These are phyloP conservation scores for Lycopodina hypogea DNA, from an alignment of 37 sponge, comb jelly and placozoan genomes.

Conservation along the genomic window DNA sequence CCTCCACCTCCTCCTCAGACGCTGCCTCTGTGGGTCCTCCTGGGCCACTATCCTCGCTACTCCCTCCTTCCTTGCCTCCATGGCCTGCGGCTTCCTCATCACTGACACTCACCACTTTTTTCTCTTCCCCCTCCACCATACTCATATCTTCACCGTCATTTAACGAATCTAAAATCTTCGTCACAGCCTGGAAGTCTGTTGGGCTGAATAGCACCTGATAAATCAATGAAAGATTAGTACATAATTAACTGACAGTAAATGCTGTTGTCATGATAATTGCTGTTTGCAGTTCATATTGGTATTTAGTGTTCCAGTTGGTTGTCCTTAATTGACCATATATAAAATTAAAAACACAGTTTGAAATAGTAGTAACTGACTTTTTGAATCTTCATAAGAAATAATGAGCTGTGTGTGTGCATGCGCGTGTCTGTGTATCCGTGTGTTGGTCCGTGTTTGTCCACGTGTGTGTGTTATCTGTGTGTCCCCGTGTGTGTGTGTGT, in stretches of 20 bases:
- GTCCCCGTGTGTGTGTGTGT: no score
- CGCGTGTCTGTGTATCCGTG: no score
- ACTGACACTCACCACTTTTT: neutral
- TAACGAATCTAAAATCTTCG: constrained; percentile 19
- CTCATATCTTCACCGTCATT: constrained; percentile 12
- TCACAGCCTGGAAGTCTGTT: constrained; percentile 35
- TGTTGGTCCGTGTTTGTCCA: no score
- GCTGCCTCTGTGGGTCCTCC: neutral
- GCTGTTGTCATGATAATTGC: no score
- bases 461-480: no score
- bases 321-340: no score
- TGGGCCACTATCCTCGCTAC: neutral
- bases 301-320: no score
- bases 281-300: no score
- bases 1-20: neutral
- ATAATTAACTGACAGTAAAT: neutral
- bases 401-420: no score
- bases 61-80: neutral
- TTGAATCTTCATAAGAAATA: no score
- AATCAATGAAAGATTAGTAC: constrained; percentile 6
- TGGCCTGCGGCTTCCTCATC: neutral
- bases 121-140: neutral
- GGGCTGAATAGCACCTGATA: constrained; percentile 45
- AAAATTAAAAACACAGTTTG: no score
- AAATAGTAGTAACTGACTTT: no score